A percentile compares a stretch with the other conserved stretches of the same genome.
These are phyloP conservation scores for Dolichallabes microphthalmus DNA, from an alignment of 2,113 vertebrate genomes.

Conservation along the genomic window DNA sequence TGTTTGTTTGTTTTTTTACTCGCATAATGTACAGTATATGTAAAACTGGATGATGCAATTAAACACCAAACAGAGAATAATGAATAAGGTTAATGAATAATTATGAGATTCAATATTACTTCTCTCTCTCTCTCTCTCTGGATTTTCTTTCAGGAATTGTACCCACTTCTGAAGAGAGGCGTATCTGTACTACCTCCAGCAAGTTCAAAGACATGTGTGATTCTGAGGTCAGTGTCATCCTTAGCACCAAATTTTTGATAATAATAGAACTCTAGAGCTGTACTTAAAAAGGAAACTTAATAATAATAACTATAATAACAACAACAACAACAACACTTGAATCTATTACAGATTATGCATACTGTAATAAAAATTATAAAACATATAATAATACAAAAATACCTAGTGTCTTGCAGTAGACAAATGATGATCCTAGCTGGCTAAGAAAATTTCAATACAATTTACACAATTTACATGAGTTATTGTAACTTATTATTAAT, in stretches of 20 bases:
- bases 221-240: conserved; percentile 82
- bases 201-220: conserved; percentile 94
- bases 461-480: too few relatives aligned
- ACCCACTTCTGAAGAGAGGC: conserved; percentile 86
- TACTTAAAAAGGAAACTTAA: too few relatives aligned
- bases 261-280: not conserved
- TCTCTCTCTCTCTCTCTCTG: not conserved
- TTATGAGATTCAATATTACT: not conserved
- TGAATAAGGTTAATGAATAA: not conserved
- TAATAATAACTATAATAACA: too few relatives aligned
- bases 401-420: too few relatives aligned
- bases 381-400: too few relatives aligned
- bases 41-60: not conserved
- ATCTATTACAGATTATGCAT: too few relatives aligned
- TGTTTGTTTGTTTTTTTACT: too few relatives aligned
- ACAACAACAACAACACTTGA: too few relatives aligned
- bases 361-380: too few relatives aligned
- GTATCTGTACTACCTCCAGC: conserved; percentile 85
- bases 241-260: not conserved
- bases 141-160: conserved; percentile 79
- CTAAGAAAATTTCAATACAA: too few relatives aligned
- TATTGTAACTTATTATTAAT: too few relatives aligned
- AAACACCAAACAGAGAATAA: not conserved
- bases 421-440: too few relatives aligned
- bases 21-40: not conserved